Conservation (phyloP, 2,888 invertebrate species). For the Drosophila neotestacea region DNA sequence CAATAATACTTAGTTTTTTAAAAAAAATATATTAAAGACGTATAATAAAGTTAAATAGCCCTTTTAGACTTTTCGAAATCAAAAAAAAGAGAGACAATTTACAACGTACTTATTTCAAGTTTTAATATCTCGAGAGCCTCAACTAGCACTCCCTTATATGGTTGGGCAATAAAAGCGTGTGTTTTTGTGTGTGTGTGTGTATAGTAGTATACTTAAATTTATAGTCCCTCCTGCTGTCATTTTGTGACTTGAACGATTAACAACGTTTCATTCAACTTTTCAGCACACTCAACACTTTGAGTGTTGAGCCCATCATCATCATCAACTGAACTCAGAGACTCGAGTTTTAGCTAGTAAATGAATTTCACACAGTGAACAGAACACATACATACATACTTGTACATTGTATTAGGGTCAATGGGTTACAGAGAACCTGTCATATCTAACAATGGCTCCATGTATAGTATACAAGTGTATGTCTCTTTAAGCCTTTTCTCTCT, state of each 20-base stretch:
- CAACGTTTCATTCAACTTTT: slow-evolving; percentile 36
- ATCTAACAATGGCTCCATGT: slow-evolving; percentile 15
- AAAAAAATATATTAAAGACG: not conserved
- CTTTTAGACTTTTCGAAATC: not conserved
- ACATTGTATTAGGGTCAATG: slow-evolving; percentile 37
- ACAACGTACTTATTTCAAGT: slow-evolving; percentile 10
- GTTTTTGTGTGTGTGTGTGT: too few species aligned
- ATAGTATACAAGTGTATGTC: not conserved
- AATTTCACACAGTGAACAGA: slow-evolving; percentile 24
- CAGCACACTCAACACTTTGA: slow-evolving; percentile 22
- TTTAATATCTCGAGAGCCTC: slow-evolving; percentile 2
- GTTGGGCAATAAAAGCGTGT: slow-evolving; percentile 5
- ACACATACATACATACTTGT: not conserved
- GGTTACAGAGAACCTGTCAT: slow-evolving; percentile 39
- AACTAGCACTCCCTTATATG: slow-evolving; percentile 3
- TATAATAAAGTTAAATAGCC: not conserved
- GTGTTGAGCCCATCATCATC: not conserved
- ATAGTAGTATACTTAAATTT: slow-evolving; percentile 8
- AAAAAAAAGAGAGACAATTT: not conserved
- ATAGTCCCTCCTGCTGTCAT: slow-evolving; percentile 29
- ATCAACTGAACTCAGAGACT: not conserved
- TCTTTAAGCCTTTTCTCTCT: slow-evolving; percentile 14
- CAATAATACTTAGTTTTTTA: not conserved
- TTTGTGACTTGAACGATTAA: slow-evolving; percentile 32
- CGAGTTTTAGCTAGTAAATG: slow-evolving; percentile 16